These are phyloP conservation scores for Drosophila fulvimacula DNA, from an alignment of 2,888 invertebrate genomes.

Conservation along the genomic window DNA sequence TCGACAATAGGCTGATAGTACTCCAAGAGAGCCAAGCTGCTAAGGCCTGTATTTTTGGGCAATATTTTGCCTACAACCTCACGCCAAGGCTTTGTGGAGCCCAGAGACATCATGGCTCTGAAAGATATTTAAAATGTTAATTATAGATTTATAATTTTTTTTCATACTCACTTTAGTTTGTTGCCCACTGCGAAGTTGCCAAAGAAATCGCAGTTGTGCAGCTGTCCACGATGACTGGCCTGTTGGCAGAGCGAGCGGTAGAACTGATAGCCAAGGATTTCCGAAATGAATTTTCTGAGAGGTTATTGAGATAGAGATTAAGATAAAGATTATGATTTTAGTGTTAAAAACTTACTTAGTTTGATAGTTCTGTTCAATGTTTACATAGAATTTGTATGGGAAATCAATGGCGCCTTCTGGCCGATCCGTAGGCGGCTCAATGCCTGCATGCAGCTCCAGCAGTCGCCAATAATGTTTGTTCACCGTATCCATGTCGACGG, in stretches of 20 bases:
- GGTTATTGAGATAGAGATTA: conserved; percentile 50
- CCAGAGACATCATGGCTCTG: conserved; percentile 86
- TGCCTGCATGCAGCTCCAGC: conserved; percentile 87
- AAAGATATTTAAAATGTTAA: fast-evolving
- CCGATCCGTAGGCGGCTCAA: conserved; percentile 88
- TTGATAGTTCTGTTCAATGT: conserved; percentile 82
- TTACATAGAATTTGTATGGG: conserved; percentile 90
- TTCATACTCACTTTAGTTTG: conserved; percentile 85
- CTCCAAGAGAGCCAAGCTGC: conserved; percentile 90
- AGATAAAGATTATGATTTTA: too few relatives aligned
- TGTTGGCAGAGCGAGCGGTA: conserved; percentile 90
- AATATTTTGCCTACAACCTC: conserved; percentile 89
- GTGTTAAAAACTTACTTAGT: conserved; percentile 71
- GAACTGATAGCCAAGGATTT: conserved; percentile 93
- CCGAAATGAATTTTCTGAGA: conserved; percentile 90
- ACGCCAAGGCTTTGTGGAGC: conserved; percentile 91
- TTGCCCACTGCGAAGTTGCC: conserved; percentile 91
- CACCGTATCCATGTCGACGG: conserved; percentile 86
- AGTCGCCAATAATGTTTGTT: conserved; percentile 89
- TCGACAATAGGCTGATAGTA: conserved; percentile 89
- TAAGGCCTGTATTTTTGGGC: conserved; percentile 90
- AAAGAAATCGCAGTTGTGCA: conserved; percentile 94
- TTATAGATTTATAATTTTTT: background rate
- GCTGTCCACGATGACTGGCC: conserved; percentile 89
- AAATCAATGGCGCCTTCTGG: conserved; percentile 90